Evolutionary conservation across 2,797 vertebrate genomes (phyloP).

Genomic region (Sebastes iracundus): DNA sequence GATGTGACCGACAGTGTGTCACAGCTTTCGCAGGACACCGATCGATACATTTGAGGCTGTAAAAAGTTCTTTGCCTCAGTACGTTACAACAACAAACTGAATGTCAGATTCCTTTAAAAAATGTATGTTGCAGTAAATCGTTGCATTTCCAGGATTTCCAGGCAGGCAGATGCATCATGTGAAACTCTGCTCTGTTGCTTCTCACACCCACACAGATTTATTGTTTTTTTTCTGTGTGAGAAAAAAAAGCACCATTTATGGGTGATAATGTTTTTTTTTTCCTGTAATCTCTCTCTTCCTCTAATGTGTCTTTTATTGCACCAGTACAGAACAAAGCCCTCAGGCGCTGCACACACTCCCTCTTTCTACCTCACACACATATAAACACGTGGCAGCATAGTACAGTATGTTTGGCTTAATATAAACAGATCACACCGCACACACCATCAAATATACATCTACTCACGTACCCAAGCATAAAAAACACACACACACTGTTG

Average conservation of each 20-base stretch:
- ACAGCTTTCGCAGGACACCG: not conserved
- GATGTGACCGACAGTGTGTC: not conserved
- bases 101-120: conserved; percentile 23
- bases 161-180: conserved; percentile 45
- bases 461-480: not conserved
- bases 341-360: conserved; percentile 43
- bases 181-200: conserved; percentile 64
- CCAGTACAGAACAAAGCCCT: conserved; percentile 74
- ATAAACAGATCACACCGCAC: conserved; percentile 40
- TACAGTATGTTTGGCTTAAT: conserved; percentile 44
- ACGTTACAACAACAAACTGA: conserved; percentile 16
- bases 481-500: not conserved
- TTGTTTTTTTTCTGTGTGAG: conserved; percentile 42
- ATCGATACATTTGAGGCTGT: not conserved
- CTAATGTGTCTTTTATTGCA: conserved; percentile 84
- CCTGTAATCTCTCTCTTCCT: conserved; percentile 74
- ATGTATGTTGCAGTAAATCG: conserved; percentile 3
- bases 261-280: conserved; percentile 65
- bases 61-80: not conserved
- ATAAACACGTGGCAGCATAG: conserved; percentile 6
- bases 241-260: conserved; percentile 61
- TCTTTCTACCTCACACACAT: not conserved
- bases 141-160: conserved; percentile 48
- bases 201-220: conserved; percentile 72
- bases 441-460: not conserved